Percentiles rank a stretch among this genome's conserved stretches.
These are phyloP conservation scores for Zelleria hepariella DNA, from an alignment of 2,888 invertebrate genomes.

Conservation along the genomic window DNA sequence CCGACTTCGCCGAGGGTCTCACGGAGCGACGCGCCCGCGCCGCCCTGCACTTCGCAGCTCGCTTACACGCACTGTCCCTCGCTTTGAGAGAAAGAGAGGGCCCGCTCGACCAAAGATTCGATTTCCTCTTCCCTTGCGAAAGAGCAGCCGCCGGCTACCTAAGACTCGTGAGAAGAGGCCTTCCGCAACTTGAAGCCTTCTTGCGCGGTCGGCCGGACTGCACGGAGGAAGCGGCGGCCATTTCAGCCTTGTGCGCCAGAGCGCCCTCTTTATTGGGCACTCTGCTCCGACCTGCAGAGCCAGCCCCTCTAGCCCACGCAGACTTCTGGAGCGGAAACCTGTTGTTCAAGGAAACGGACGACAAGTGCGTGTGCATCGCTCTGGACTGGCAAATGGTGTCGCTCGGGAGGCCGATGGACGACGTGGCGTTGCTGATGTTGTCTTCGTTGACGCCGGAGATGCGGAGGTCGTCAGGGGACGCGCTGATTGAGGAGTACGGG, in stretches of 20 bases:
- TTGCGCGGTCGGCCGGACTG: conserved; percentile 77
- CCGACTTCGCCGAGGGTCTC: conserved; percentile 79
- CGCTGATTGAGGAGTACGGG: conserved; percentile 80
- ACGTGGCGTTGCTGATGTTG: conserved; percentile 79
- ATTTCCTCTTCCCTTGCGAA: conserved; percentile 83
- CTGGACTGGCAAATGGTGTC: conserved; percentile 91
- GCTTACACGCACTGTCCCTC: conserved; percentile 81
- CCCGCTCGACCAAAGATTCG: conserved; percentile 58
- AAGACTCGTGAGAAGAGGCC: conserved; percentile 81
- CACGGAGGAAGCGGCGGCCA: conserved; percentile 72
- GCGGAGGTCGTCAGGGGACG: conserved; percentile 74
- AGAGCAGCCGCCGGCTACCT: conserved; percentile 86
- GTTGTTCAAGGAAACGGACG: conserved; percentile 72
- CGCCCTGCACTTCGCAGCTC: conserved; percentile 79
- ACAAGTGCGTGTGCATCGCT: conserved; percentile 75
- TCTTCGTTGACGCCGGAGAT: conserved; percentile 81
- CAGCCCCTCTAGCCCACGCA: conserved; percentile 84
- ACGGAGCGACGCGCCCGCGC: conserved; percentile 75
- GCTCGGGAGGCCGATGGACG: conserved; percentile 82
- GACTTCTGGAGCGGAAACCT: conserved; percentile 90
- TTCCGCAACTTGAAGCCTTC: conserved; percentile 82
- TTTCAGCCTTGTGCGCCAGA: conserved; percentile 76
- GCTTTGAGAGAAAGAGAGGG: conserved; percentile 62
- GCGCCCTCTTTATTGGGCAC: conserved; percentile 81
- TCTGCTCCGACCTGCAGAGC: conserved; percentile 79